Evolutionary conservation across 2,888 invertebrate species (phyloP), one percentile per base, ranked within the genome.

Genomic region (Drosophila flavopinicola): DNA sequence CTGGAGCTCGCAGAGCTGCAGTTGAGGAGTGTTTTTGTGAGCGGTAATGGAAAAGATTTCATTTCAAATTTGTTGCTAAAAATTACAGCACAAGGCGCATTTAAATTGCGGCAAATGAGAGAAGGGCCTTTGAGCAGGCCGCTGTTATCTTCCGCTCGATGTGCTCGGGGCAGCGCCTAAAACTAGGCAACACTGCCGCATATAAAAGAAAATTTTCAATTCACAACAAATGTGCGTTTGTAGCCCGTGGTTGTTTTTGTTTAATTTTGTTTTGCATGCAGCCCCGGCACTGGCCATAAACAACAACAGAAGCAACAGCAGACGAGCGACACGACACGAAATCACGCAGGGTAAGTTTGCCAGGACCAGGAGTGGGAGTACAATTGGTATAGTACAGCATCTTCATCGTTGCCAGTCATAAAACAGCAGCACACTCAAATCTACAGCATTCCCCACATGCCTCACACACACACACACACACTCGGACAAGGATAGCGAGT

Each of bases 221-320:
- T 84, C 54, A 63, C 71, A 75, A 65, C 73, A 74, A 80, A 61
- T 63, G 56, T 51, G 59, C 47, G 53, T 27, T 27, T 60, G 54
- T 75, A 38, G 79, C 79, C 79, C 42, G 66, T 74, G 76, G 85
- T 53, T 80, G 79, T 80, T 80, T 84, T 82, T 82, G 73, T 80
- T 80, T 80, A 80, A 80, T 80, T 80, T 80, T 84, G 61, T 74
- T 84, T 80, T 78, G 66, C 70, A 58, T 74, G 42, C 58, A 60
- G 57, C 51, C 42, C 52, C 29, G 49, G 56, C 70, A 63, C 51
- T 63, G 56, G 58, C 56, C 53, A 66, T 58, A 74, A 69, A 64
- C 73, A 83, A 67, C 67, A 66, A 33, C 27, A 67, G 35, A 30
- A 63, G 23, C 61, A 48, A 30, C 48, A 52, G 11, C 74, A 59